Evolutionary conservation across 1,140 invertebrate genomes (phyloP).

Genomic region (Drosophila repletoides): DNA sequence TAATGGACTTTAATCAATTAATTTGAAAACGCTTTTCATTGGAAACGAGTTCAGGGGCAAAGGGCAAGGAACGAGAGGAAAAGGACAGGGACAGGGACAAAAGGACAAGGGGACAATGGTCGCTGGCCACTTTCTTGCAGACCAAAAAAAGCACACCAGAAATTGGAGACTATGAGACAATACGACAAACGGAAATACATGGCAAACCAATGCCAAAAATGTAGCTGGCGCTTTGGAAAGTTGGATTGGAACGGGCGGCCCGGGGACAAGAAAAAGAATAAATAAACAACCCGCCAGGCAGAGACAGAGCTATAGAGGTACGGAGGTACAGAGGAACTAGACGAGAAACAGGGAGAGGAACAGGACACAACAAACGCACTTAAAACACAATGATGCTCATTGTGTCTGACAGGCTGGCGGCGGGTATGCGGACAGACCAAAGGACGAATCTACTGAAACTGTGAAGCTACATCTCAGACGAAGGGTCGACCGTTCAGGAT

Average conservation of each 20-base stretch:
- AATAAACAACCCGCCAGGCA: slow-evolving; percentile 61
- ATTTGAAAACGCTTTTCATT: slow-evolving; percentile 80
- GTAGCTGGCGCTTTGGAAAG: slow-evolving; percentile 26
- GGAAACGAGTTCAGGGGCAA: slow-evolving; percentile 21
- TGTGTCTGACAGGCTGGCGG: slow-evolving; percentile 68
- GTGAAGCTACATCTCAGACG: slow-evolving; percentile 5
- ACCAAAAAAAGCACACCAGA: slow-evolving; percentile 13
- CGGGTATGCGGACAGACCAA: slow-evolving; percentile 25
- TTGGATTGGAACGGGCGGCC: background rate
- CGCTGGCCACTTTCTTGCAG: slow-evolving; percentile 63
- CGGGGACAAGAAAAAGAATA: slow-evolving; percentile 68
- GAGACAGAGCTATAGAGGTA: background rate
- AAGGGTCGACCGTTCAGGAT: background rate
- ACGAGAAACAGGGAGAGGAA: slow-evolving; percentile 16
- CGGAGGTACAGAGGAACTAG: slow-evolving; percentile 2
- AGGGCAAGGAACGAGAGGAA: background rate
- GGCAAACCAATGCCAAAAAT: slow-evolving; percentile 75
- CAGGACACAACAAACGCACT: slow-evolving; percentile 72
- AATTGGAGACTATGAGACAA: slow-evolving; percentile 23
- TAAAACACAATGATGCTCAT: slow-evolving; percentile 81
- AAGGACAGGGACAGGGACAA: background rate
- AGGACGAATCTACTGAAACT: background rate
- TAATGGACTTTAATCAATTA: slow-evolving; percentile 81
- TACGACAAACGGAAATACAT: slow-evolving; percentile 63
- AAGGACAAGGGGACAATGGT: slow-evolving; percentile 45